Conservation (phyloP, 2,797 vertebrate species). For the Sardinella longiceps region DNA sequence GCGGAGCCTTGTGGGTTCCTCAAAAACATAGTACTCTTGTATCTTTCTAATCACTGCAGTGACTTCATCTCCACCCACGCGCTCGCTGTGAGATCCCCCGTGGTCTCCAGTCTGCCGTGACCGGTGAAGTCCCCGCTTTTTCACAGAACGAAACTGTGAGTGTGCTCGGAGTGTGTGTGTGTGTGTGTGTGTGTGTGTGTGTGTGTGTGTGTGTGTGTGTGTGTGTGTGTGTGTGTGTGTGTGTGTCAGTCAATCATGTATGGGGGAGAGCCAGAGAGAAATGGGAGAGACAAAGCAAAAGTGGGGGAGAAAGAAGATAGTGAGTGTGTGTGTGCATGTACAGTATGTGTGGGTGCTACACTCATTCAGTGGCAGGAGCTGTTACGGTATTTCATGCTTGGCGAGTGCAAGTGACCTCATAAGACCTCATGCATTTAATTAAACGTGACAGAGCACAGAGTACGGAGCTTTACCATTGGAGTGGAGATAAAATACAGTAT, state of each 20-base stretch:
- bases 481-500: not conserved
- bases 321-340: too few species aligned
- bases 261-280: not conserved
- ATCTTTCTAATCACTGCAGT: not conserved
- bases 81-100: not conserved
- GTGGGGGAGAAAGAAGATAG: too few species aligned
- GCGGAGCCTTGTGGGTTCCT: not conserved
- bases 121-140: not conserved
- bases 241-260: too few species aligned
- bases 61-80: not conserved
- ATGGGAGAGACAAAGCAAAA: too few species aligned
- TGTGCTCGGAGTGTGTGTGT: not conserved
- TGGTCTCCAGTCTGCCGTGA: not conserved
- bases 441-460: too few species aligned
- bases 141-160: conserved; percentile 9
- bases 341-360: not conserved
- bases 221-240: too few species aligned
- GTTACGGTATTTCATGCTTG: not conserved
- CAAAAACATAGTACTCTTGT: not conserved
- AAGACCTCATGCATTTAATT: not conserved
- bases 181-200: too few species aligned
- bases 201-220: too few species aligned
- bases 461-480: not conserved
- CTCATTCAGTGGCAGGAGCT: not conserved
- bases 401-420: not conserved